These are phyloP conservation scores for Ornithoptera priamus DNA, from an alignment of 2,888 invertebrate species.

Conservation along the genomic window DNA sequence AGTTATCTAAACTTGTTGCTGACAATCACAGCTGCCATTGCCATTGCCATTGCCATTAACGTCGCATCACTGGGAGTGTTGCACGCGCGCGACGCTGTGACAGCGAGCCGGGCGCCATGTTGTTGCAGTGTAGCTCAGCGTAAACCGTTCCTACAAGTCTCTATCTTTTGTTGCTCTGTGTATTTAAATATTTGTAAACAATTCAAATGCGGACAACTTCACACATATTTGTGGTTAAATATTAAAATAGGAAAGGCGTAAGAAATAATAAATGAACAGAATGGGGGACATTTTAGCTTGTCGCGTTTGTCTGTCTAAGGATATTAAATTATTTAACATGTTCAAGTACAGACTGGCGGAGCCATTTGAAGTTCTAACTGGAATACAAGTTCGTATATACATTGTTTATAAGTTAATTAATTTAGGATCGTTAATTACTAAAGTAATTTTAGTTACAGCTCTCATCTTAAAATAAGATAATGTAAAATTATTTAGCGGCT, in stretches of 20 bases:
- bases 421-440: too few relatives aligned
- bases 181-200: constrained; percentile 25
- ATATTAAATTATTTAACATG: constrained; percentile 54
- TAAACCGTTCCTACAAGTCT: constrained; percentile 7
- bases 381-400: constrained; percentile 45
- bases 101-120: constrained; percentile 13
- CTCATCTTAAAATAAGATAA: too few relatives aligned
- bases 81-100: too few relatives aligned
- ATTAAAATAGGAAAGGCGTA: not conserved
- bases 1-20: too few relatives aligned
- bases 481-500: too few relatives aligned
- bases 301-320: constrained; percentile 57
- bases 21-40: not conserved
- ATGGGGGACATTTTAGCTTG: constrained; percentile 46
- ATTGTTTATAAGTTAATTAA: too few relatives aligned
- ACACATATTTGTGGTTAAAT: not conserved
- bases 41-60: too few relatives aligned
- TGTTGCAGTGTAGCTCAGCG: constrained; percentile 23
- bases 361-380: constrained; percentile 52
- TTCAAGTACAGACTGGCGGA: constrained; percentile 45
- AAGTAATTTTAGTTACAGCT: too few relatives aligned
- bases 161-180: constrained; percentile 28
- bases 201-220: not conserved
- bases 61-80: not conserved
- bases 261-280: constrained; percentile 3